These are phyloP conservation scores for Agrotis clavis DNA, from an alignment of 2,888 invertebrate species.

Conservation along the genomic window DNA sequence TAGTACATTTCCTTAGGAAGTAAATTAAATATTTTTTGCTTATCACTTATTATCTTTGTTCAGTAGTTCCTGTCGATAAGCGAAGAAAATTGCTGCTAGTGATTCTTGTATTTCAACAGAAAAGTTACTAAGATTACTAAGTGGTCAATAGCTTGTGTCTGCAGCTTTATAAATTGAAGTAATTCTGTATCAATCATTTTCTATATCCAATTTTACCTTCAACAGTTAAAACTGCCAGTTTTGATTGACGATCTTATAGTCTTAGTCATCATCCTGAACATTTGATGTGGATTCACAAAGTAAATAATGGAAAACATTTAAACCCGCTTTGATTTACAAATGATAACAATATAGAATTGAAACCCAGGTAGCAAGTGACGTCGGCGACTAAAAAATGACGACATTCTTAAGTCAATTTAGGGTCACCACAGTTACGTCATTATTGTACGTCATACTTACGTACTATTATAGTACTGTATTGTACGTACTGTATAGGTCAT, in stretches of 20 bases:
- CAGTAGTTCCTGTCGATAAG: not conserved
- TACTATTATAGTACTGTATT: too few species aligned
- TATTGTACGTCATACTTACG: too few species aligned
- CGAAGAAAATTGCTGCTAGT: not conserved
- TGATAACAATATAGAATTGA: conserved; percentile 48
- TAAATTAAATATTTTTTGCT: too few species aligned
- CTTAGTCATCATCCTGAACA: conserved; percentile 54
- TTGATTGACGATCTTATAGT: conserved; percentile 56
- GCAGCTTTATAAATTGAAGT: conserved; percentile 2
- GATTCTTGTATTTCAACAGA: not conserved
- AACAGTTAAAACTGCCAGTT: conserved; percentile 25
- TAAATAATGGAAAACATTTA: conserved; percentile 50
- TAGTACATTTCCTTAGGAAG: too few species aligned
- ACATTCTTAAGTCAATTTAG: too few species aligned
- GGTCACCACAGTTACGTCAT: too few species aligned
- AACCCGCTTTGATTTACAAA: conserved; percentile 46
- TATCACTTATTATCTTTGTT: too few species aligned
- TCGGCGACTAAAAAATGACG: too few species aligned
- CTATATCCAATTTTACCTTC: conserved; percentile 24
- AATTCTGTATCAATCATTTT: conserved; percentile 32
- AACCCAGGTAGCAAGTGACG: too few species aligned
- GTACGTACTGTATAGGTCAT: too few species aligned
- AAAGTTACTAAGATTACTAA: conserved; percentile 21
- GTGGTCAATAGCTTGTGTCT: not conserved
- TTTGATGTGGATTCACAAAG: conserved; percentile 42